A percentile compares a stretch with the other conserved stretches of the same genome.
These are phyloP conservation scores for Drosophila mettleri DNA, from an alignment of 2,888 invertebrate genomes.

Conservation along the genomic window DNA sequence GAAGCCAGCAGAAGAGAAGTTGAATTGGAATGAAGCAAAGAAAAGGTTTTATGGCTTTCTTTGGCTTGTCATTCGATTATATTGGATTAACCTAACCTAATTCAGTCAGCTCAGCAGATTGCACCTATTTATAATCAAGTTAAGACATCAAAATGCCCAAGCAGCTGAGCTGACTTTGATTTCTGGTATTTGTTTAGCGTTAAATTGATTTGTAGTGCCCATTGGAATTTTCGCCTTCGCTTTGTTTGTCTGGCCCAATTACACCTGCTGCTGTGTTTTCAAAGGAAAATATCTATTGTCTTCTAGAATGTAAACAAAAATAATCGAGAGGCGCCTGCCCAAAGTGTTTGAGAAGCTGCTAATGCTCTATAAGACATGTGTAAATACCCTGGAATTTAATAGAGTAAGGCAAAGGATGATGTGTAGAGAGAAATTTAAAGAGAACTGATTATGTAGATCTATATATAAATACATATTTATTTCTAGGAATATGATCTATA, in stretches of 20 bases:
- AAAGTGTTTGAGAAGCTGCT: conserved; percentile 3
- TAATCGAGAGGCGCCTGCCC: conserved; percentile 36
- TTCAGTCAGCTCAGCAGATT: background rate
- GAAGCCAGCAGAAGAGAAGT: background rate
- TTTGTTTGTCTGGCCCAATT: conserved; percentile 32
- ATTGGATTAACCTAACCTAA: background rate
- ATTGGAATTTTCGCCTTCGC: conserved; percentile 14
- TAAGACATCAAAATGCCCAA: conserved; percentile 21
- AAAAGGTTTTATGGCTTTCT: conserved; percentile 15
- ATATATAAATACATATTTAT: too few relatives aligned
- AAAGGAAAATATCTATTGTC: conserved; percentile 16
- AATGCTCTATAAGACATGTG: conserved; percentile 35
- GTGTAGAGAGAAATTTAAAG: too few relatives aligned
- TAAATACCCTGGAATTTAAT: conserved; percentile 13
- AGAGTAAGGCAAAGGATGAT: too few relatives aligned
- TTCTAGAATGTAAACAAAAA: conserved; percentile 47
- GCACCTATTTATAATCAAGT: background rate
- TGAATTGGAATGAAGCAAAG: background rate
- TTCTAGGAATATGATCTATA: too few relatives aligned
- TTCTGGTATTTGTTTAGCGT: conserved; percentile 37
- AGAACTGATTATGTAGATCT: too few relatives aligned
- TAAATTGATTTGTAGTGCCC: conserved; percentile 29
- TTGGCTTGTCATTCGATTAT: conserved; percentile 15
- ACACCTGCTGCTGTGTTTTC: conserved; percentile 31
- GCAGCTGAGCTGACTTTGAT: background rate